Evolutionary conservation across 2,113 vertebrate species (phyloP), one percentile per base, ranked within the genome.

Genomic region (Burhinus oedicnemus): DNA sequence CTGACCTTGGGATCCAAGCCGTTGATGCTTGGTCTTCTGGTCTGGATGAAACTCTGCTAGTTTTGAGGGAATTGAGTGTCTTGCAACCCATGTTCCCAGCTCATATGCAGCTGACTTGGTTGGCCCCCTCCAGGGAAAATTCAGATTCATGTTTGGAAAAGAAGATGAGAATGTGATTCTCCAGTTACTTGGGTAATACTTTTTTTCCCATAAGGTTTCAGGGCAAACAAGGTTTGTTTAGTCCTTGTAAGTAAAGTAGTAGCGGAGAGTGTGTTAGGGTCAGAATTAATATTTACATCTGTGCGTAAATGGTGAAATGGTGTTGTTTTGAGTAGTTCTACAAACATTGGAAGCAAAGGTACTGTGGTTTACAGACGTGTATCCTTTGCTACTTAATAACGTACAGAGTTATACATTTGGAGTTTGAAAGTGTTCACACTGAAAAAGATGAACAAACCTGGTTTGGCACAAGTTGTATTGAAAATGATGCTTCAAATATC

Each of bases 281-380:
- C 87, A 88, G 70, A 83, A 90, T 90, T 70, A 95, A 47, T 94
- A 91, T 87, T 95, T 95, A 44, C 6, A 22, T 70, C 64, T 90
- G 22, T 64, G n/a, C 74, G 66, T 64, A 87, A 84, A 87, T 57
- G 61, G 60, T 71, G 34, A 76, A 82, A 79, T 79, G 5, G 23
- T 12, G 5, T 87, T 94, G 65, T 65, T 93, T 85, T 89, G 66
- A 64, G 45, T 79, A 82, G 62, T 64, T 84, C 49, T 74, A 9
- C 89, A 91, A 96, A 65, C 32, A 62, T 2, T 91, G 72, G 79
- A 94, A 94, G 76, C 25, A 82, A 30, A 87, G 40, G 38, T 84
- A 19, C 40, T 3, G 1, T 38, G n/a, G 42, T 77, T 94, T 91
- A 74, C 38, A 79, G 36, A 14, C 0, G 0, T 15, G 6, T 29